phyloP scores from a whole-genome alignment of 2,888 invertebrate species.

The Mesorhabditis belari region DNA sequence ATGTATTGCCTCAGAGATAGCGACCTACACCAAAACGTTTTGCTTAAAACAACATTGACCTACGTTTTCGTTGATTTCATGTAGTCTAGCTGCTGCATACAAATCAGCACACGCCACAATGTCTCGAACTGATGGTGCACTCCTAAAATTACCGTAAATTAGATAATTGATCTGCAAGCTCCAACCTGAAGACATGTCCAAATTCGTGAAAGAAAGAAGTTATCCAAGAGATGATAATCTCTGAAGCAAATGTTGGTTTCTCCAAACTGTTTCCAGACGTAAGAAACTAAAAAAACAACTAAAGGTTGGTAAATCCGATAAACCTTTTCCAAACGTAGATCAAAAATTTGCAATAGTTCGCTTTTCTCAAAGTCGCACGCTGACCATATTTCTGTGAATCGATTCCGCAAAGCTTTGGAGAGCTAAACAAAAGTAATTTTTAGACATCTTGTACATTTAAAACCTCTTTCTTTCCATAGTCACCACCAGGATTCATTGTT shows the following conservation, averaged over 20 bases:
- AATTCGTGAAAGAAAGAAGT: constrained; percentile 28
- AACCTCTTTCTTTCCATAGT: constrained; percentile 94
- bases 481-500: constrained; percentile 99
- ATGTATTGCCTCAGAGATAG: constrained; percentile 60
- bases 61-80: background rate
- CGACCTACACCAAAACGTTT: constrained; percentile 1
- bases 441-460: background rate
- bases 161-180: background rate
- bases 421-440: constrained; percentile 59
- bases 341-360: constrained; percentile 74
- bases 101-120: constrained; percentile 68
- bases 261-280: too few species aligned
- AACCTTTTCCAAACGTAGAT: constrained; percentile 47
- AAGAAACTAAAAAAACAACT: too few species aligned
- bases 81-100: constrained; percentile 10
- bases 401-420: constrained; percentile 89
- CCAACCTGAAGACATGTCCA: constrained; percentile 30
- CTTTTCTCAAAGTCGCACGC: constrained; percentile 65
- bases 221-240: constrained; percentile 29
- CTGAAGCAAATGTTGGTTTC: constrained; percentile 12
- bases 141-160: constrained; percentile 19
- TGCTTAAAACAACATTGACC: background rate
- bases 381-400: constrained; percentile 99
- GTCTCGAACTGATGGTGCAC: constrained; percentile 40
- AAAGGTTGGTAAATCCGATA: too few species aligned